phyloP scores from a whole-genome alignment of 2,888 invertebrate genomes.

The Drosophila kanekoi region DNA sequence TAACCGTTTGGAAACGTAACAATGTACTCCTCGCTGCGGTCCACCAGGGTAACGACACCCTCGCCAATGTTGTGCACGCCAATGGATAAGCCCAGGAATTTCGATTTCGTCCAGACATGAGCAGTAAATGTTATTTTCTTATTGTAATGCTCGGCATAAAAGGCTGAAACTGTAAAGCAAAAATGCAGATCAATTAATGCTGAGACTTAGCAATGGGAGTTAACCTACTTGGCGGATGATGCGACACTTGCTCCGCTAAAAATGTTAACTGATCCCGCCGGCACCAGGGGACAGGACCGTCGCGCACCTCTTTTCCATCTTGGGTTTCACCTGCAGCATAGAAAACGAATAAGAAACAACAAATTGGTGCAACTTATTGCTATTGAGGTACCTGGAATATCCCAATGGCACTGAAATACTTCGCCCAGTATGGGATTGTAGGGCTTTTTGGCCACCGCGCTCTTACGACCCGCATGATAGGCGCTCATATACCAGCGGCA shows the following conservation, averaged over 20 bases:
- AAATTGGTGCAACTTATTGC: neutral
- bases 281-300: conserved; percentile 97
- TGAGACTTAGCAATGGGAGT: too few relatives aligned
- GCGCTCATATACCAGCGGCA: conserved; percentile 99
- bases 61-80: conserved; percentile 99
- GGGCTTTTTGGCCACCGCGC: conserved; percentile 98
- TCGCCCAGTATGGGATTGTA: conserved; percentile 99
- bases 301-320: conserved; percentile 86
- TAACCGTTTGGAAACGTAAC: conserved; percentile 99
- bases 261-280: conserved; percentile 94
- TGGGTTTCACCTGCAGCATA: conserved; percentile 55
- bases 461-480: conserved; percentile 99
- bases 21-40: conserved; percentile 96
- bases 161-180: conserved; percentile 93
- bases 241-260: conserved; percentile 99
- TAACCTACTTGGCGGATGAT: conserved; percentile 96
- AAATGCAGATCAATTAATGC: neutral
- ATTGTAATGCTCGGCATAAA: conserved; percentile 98
- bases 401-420: conserved; percentile 96
- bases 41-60: conserved; percentile 95
- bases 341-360: neutral
- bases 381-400: conserved; percentile 86
- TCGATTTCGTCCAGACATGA: conserved; percentile 99
- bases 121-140: conserved; percentile 97
- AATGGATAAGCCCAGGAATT: conserved; percentile 98